A percentile compares a stretch with the other conserved stretches of the same genome.
These are phyloP conservation scores for Ceuthmochares aereus DNA, from an alignment of 2,113 vertebrate genomes.

Conservation along the genomic window DNA sequence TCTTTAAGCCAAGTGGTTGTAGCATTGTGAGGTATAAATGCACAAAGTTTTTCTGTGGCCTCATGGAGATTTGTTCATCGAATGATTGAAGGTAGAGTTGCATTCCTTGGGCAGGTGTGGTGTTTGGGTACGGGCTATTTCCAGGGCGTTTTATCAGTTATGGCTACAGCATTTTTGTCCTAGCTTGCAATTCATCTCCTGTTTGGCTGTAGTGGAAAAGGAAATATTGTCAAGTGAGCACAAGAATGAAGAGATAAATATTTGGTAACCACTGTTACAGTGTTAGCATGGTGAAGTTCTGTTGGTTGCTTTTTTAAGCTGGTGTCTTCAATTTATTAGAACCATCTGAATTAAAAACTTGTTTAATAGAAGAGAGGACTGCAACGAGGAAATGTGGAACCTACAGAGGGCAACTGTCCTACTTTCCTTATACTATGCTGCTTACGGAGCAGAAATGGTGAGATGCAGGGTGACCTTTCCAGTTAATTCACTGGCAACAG, in stretches of 20 bases:
- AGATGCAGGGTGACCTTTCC: background rate
- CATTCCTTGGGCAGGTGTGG: constrained; percentile 58
- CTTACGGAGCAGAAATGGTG: background rate
- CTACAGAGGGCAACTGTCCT: background rate
- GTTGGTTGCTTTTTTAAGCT: background rate
- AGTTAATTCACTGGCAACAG: background rate
- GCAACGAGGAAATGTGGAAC: background rate
- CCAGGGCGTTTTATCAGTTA: background rate
- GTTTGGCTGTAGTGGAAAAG: background rate
- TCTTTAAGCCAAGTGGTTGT: background rate
- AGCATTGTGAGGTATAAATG: background rate
- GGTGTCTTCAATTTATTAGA: background rate
- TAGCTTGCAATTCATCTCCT: constrained; percentile 15
- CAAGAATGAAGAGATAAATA: constrained; percentile 24
- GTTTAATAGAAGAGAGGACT: background rate
- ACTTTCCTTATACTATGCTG: background rate
- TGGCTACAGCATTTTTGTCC: background rate
- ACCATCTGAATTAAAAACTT: background rate
- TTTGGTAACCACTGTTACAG: constrained; percentile 40
- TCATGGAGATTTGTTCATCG: rapidly evolving
- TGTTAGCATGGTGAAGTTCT: background rate
- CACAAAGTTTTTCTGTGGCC: background rate
- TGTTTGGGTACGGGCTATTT: background rate
- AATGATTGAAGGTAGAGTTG: background rate
- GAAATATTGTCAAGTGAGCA: background rate